Conservation (phyloP, 2,888 invertebrate genomes). For the Yponomeuta cagnagella region DNA sequence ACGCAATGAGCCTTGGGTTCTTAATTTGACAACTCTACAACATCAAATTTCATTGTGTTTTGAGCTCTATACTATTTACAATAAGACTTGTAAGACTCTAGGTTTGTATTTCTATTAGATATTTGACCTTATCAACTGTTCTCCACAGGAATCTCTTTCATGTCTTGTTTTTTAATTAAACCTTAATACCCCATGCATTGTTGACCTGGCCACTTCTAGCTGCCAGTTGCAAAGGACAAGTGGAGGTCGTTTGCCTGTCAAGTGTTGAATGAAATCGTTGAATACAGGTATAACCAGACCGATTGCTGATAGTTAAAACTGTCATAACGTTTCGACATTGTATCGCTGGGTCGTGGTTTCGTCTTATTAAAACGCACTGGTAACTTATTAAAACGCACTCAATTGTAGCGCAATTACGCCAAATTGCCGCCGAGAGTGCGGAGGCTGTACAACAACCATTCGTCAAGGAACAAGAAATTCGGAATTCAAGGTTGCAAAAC, state of each 20-base stretch:
- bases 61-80: not conserved
- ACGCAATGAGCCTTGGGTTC: not conserved
- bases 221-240: not conserved
- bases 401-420: too few relatives aligned
- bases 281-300: not conserved
- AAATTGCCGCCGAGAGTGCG: too few relatives aligned
- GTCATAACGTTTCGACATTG: not conserved
- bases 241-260: not conserved
- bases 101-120: not conserved
- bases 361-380: too few relatives aligned
- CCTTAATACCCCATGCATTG: not conserved
- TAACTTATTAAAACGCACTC: too few relatives aligned
- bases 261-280: not conserved
- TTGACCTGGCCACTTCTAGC: not conserved
- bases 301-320: not conserved
- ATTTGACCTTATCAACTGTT: too few relatives aligned
- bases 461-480: too few relatives aligned
- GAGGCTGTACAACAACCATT: too few relatives aligned
- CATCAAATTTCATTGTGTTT: not conserved
- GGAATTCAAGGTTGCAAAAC: too few relatives aligned
- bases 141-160: too few relatives aligned
- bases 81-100: not conserved
- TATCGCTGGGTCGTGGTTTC: not conserved
- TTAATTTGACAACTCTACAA: not conserved
- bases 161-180: not conserved